A percentile compares a stretch with the other conserved stretches of the same genome.
Conservation (phyloP, 2,888 invertebrate species). For the Podotricha telesiphe region DNA sequence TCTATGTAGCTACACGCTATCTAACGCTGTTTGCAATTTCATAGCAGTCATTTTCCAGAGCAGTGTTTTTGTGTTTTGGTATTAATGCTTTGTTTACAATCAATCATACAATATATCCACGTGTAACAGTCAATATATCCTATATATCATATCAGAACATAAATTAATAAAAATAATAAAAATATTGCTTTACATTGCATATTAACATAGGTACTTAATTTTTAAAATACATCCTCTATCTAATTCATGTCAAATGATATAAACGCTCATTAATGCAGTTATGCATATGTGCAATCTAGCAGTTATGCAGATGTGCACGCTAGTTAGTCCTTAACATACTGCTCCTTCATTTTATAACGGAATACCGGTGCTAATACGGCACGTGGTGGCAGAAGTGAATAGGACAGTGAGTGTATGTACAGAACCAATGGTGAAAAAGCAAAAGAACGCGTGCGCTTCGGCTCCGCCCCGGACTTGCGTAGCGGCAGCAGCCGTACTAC, state of each 20-base stretch:
- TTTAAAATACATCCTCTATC: not conserved
- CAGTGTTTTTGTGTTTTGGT: not conserved
- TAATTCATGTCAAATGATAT: not conserved
- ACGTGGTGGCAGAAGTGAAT: conserved; percentile 47
- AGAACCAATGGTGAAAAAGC: conserved; percentile 57
- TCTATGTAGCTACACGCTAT: not conserved
- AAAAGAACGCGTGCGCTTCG: conserved; percentile 75
- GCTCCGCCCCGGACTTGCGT: conserved; percentile 85
- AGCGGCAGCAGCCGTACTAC: conserved; percentile 66
- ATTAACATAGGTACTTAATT: not conserved
- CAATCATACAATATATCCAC: conserved; percentile 4
- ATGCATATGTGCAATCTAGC: not conserved
- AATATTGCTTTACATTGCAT: conserved; percentile 14
- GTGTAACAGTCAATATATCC: conserved; percentile 18
- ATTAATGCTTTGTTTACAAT: not conserved
- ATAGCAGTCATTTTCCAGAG: not conserved
- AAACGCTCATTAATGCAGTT: not conserved
- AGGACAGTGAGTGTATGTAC: conserved; percentile 62
- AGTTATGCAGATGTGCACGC: not conserved
- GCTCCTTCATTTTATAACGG: conserved; percentile 30
- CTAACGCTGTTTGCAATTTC: not conserved
- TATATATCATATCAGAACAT: not conserved
- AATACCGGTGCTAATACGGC: conserved; percentile 39
- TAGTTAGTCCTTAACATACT: conserved; percentile 10
- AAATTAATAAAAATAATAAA: not conserved